These are phyloP conservation scores for Oligia fasciuncula DNA, from an alignment of 2,888 invertebrate genomes.

Conservation along the genomic window DNA sequence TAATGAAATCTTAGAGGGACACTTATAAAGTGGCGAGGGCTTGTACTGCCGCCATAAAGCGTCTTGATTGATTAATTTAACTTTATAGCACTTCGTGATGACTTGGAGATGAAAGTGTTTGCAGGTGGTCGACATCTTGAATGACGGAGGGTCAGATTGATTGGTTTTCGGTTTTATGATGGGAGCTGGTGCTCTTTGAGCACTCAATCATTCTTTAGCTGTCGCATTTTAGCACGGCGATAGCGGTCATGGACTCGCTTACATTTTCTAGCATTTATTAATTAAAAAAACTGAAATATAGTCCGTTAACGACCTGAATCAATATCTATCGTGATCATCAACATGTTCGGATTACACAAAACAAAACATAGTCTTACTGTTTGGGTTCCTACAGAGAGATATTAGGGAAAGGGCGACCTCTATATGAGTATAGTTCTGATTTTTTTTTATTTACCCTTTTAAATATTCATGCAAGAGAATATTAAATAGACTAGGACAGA, in stretches of 20 bases:
- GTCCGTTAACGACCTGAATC: not conserved
- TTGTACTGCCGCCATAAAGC: slow-evolving; percentile 57
- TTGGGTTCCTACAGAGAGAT: not conserved
- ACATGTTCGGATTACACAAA: not conserved
- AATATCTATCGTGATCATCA: not conserved
- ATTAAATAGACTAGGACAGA: not conserved
- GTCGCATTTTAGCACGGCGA: not conserved
- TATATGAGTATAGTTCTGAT: not conserved
- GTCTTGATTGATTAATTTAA: slow-evolving; percentile 67
- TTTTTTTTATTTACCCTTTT: not conserved
- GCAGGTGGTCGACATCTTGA: slow-evolving; percentile 59
- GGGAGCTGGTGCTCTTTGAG: slow-evolving; percentile 10
- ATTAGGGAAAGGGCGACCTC: not conserved
- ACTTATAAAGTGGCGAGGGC: slow-evolving; percentile 62
- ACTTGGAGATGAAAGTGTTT: slow-evolving; percentile 61
- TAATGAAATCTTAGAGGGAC: slow-evolving; percentile 62
- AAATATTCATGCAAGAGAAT: not conserved
- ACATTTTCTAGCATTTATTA: not conserved
- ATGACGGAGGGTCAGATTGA: slow-evolving; percentile 32
- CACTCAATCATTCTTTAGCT: not conserved
- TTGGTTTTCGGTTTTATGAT: slow-evolving; percentile 34
- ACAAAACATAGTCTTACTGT: not conserved
- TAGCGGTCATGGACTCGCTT: not conserved
- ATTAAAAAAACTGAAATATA: not conserved
- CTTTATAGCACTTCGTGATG: slow-evolving; percentile 66